phyloP scores from a whole-genome alignment of 2,113 vertebrate species.

The Phycodurus eques region DNA sequence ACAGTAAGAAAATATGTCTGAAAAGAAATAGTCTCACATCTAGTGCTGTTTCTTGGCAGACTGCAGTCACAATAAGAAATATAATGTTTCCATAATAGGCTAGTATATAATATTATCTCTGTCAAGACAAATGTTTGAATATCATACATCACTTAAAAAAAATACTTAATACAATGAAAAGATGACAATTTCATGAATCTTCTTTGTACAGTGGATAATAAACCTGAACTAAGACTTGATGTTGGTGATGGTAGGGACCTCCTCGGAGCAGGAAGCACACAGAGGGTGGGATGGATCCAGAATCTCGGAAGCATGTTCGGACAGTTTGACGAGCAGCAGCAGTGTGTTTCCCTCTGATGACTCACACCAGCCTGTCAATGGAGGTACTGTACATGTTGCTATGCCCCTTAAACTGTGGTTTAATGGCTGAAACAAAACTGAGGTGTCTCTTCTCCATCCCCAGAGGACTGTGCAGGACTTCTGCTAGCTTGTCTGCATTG shows the following conservation, averaged over 20 bases:
- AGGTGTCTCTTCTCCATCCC: neutral
- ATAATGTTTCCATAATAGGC: too few species aligned
- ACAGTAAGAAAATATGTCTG: too few species aligned
- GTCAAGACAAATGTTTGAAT: too few species aligned
- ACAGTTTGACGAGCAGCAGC: constrained; percentile 37
- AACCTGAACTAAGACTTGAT: too few species aligned
- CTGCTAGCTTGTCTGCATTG: constrained; percentile 64
- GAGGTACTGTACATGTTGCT: constrained; percentile 33
- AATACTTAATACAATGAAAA: too few species aligned
- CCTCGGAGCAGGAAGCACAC: constrained; percentile 42
- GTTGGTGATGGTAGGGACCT: constrained; percentile 1
- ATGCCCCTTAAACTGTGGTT: neutral
- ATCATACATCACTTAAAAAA: too few species aligned
- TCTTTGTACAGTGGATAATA: too few species aligned
- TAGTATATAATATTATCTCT: too few species aligned
- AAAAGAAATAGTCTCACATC: too few species aligned
- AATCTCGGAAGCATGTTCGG: constrained; percentile 36
- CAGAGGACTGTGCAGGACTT: constrained; percentile 64
- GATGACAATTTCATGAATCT: too few species aligned
- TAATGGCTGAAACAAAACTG: neutral
- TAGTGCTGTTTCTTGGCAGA: too few species aligned
- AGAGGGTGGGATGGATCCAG: constrained; percentile 35
- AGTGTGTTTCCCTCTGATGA: constrained; percentile 48
- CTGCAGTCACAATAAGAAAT: too few species aligned
- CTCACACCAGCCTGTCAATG: constrained; percentile 38